Conservation (phyloP, 2,113 vertebrate genomes). For the Perca schrenkii region DNA sequence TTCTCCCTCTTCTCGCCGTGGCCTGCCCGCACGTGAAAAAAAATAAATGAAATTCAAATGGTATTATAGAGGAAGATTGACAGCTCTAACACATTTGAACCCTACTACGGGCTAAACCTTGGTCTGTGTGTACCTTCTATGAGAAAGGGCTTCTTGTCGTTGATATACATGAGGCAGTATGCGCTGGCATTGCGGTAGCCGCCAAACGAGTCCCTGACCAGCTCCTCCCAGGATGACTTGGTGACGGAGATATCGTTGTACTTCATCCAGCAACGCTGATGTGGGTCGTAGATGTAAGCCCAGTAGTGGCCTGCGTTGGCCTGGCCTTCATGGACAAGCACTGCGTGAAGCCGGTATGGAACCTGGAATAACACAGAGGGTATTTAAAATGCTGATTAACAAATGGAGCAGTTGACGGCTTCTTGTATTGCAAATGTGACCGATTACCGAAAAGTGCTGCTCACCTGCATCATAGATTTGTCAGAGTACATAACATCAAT, state of each 20-base stretch:
- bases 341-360: conserved; percentile 96
- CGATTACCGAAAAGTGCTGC: background rate
- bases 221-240: conserved; percentile 97
- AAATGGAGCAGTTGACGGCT: background rate
- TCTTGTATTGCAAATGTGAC: background rate
- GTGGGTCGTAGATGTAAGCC: conserved; percentile 97
- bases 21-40: too few species aligned
- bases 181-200: conserved; percentile 98
- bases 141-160: conserved; percentile 95
- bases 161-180: conserved; percentile 99
- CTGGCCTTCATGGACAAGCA: conserved; percentile 98
- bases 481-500: conserved; percentile 98
- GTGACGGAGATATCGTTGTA: conserved; percentile 99
- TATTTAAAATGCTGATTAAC: background rate
- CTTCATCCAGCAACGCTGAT: conserved; percentile 96
- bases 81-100: too few species aligned
- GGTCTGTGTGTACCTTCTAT: conserved; percentile 89
- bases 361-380: conserved; percentile 82
- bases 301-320: conserved; percentile 99
- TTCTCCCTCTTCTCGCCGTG: too few species aligned
- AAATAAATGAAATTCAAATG: too few species aligned
- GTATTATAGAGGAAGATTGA: too few species aligned
- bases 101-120: background rate
- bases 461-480: conserved; percentile 98
- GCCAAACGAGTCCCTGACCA: conserved; percentile 97